Base-by-base conservation (phyloP, 2,113 vertebrate species). In the Vicugna pacos region DNA sequence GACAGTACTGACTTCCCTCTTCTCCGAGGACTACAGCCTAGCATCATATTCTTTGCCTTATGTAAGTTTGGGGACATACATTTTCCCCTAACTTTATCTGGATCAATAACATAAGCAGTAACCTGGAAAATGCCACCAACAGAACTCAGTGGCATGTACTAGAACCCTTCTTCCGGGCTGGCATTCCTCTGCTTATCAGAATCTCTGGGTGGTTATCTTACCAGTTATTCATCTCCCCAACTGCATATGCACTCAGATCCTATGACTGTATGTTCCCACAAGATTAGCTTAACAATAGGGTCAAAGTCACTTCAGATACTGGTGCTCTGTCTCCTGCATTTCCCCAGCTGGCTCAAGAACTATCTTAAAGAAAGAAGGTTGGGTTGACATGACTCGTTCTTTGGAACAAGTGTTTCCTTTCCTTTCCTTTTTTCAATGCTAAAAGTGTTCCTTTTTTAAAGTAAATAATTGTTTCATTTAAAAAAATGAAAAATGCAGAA, bases 301-400 rank as follows among this genome's bases (percentile, higher is more conserved):
- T 96, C 70, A 81, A 48, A 82, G 64, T 95, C 46, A 90, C 93
- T 95, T 86, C 14, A 93, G 54, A 30, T 32, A 13, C 6, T 28
- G 50, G 50, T 30, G 7, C 22, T 56, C 28, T 88, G n/a, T 79
- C 24, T 80, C 54, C 1, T 26, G 2, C 11, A 50, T 30, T 72
- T 80, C 22, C n/a, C 26, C 19, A 58, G 8, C 26, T 16, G 50
- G 15, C 22, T 8, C 46, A 30, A 93, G 58, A 54, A 72, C 28
- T 30, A 56, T 79, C 70, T 93, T 54, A 89, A 93, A 85, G 28
- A 50, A 91, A 80, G 50, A 80, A 64, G 69, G 24, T 38, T 96
- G 67, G 35, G 42, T 52, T 95, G 50, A 30, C 72, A 67, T 30
- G 38, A 93, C 42, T 88, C 91, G 16, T 93, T 94, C 38, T 79